Evolutionary conservation across 2,888 invertebrate species (phyloP).

Genomic region (Blastobasis adustella): DNA sequence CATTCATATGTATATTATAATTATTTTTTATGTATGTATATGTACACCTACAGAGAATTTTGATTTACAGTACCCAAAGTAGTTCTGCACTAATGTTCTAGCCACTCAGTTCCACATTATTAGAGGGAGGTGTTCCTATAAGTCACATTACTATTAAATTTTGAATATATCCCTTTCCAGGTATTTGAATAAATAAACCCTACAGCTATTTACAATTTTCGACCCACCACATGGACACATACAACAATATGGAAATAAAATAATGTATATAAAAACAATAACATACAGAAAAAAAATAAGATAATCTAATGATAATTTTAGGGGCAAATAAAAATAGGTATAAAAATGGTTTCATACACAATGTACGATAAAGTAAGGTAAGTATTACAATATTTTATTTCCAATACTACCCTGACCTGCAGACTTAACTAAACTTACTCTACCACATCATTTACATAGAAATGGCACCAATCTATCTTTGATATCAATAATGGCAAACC

Average conservation of each 20-base stretch:
- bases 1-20: constrained; percentile 70
- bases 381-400: constrained; percentile 63
- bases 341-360: constrained; percentile 45
- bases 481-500: constrained; percentile 74
- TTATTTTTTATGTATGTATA: constrained; percentile 58
- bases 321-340: constrained; percentile 42
- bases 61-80: constrained; percentile 61
- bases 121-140: constrained; percentile 47
- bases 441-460: constrained; percentile 70
- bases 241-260: constrained; percentile 61
- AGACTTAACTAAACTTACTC: constrained; percentile 71
- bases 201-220: constrained; percentile 67
- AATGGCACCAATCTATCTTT: constrained; percentile 76
- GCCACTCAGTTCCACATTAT: constrained; percentile 28
- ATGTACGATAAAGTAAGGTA: constrained; percentile 48
- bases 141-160: constrained; percentile 41
- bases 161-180: constrained; percentile 43
- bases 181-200: constrained; percentile 66
- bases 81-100: constrained; percentile 65
- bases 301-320: constrained; percentile 22
- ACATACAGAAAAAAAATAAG: constrained; percentile 32
- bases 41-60: constrained; percentile 69
- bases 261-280: constrained; percentile 54
- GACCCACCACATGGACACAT: constrained; percentile 72
- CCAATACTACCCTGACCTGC: constrained; percentile 72